Evolutionary conservation across 2,113 vertebrate genomes (phyloP), one percentile per base, ranked within the genome.

Genomic region (Geothlypis trichas): DNA sequence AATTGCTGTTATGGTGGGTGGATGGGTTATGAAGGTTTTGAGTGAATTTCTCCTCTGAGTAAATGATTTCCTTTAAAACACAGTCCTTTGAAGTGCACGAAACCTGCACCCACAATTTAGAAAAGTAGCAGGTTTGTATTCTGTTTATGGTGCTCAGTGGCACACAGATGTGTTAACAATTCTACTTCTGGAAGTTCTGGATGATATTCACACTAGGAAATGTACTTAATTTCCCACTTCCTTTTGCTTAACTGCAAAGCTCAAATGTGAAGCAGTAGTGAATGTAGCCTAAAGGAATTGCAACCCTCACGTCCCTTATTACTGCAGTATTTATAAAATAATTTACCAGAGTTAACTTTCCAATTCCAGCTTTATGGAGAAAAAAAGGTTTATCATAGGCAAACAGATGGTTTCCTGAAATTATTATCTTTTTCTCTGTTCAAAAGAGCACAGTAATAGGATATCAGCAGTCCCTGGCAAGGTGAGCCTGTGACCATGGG

Each of bases 391-490:
- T 97, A 94, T 95, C 87, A 28, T 31, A 90, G 37, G 30, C 75
- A 91, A 96, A 78, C 85, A 96, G 95, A 88, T 92, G 82, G 65
- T 76, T 95, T 96, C 62, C 76, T 86, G 73, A 90, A 90, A 83
- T 96, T 35, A 69, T 15, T 52, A 72, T 84, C 9, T 87, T 52
- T 84, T 91, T 78, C 26, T 84, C 20, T 74, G 24, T 85, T 93
- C 83, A 73, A 35, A 96, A 94, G 71, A n/a, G 52, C 76, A 47
- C 2, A 0, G 58, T 91, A 92, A 93, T 68, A 85, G 57, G 39
- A 72, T 95, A 92, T 87, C 71, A 68, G 57, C 82, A 86, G n/a
- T 88, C 79, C 78, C 37, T 61, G 30, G 52, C 31, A 44, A 91
- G 75, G 82, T 86, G 68, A 91, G 15, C 35, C 61, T 93, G 22